Evolutionary conservation across 2,113 vertebrate genomes (phyloP), one percentile per base, ranked within the genome.

Genomic region (human): DNA sequence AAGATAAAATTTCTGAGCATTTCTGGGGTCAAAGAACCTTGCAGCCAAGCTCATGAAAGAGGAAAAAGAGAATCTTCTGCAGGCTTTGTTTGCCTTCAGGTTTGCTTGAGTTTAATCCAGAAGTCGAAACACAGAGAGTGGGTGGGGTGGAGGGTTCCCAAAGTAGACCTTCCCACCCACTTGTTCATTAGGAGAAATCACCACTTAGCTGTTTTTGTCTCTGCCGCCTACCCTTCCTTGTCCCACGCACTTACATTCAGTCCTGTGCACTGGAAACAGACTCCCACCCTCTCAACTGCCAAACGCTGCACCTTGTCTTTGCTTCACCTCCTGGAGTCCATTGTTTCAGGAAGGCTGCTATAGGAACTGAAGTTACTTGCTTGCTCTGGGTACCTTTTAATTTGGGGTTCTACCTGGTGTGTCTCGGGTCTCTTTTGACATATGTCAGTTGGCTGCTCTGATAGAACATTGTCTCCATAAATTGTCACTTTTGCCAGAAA

Each of bases 101-200:
- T 86, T 78, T 96, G 93, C 89, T 93, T 10, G 35, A 94, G 66
- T 89, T 94, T 90, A 72, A 94, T 84, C 88, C 94, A 98, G 85
- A 97, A 96, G 88, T 91, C 11, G 68, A 95, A 97, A 96, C 43
- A 89, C 85, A 90, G 95, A 43, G 80, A 91, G 98, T 96, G 89
- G 97, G 97, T 73, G 91, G 90, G 85, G 86, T 97, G 94, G 94
- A 97, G 97, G 84, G 85, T 97, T 98, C 98, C 95, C 93, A 97
- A 98, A 98, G 97, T 97, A 98, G 98, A 97, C 96, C 93, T 96
- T 48, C 76, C 92, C 75, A 1, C 97, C 97, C 97, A 95, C 98
- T 85, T 76, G 82, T 96, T 97, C 97, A 98, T 98, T 98, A 97
- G 97, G 80, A 97, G 97, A 98, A 97, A 96, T 95, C 97, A 97